Evolutionary conservation across 2,797 vertebrate species (phyloP).

Genomic region (Eupleurogrammus muticus): DNA sequence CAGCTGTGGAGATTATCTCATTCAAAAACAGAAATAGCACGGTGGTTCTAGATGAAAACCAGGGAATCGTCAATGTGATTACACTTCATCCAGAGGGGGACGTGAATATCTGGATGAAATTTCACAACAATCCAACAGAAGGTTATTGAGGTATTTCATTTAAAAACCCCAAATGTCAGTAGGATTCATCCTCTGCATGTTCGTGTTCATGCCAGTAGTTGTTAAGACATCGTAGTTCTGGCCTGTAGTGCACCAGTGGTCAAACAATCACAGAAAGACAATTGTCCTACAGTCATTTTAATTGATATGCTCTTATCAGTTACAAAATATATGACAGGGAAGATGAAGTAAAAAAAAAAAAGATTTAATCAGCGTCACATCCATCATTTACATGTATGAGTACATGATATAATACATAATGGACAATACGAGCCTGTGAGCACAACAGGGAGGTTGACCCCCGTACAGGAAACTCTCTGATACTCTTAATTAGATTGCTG

Average conservation of each 20-base stretch:
- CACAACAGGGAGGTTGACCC: slow-evolving; percentile 76
- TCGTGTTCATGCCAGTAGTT: not conserved
- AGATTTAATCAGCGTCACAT: slow-evolving; percentile 53
- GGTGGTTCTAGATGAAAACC: not conserved
- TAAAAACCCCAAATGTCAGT: too few relatives aligned
- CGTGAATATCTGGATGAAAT: too few relatives aligned
- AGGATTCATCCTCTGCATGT: not conserved
- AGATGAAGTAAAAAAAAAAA: slow-evolving; percentile 35
- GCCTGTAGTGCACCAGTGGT: not conserved
- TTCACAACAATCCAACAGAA: too few relatives aligned
- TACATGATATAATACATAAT: slow-evolving; percentile 72
- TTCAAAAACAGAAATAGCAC: not conserved
- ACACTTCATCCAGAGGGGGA: too few relatives aligned
- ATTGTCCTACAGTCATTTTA: slow-evolving; percentile 14
- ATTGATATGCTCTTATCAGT: slow-evolving; percentile 29
- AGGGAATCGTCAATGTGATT: not conserved
- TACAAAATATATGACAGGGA: slow-evolving; percentile 29
- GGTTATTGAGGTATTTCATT: not conserved
- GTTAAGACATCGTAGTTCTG: too few relatives aligned
- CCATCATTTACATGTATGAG: slow-evolving; percentile 60
- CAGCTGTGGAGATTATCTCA: not conserved
- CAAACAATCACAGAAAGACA: slow-evolving; percentile 1
- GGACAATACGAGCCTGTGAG: slow-evolving; percentile 66
- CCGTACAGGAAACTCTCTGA: slow-evolving; percentile 76
- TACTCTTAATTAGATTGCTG: slow-evolving; percentile 81